Conservation (phyloP, 2,888 invertebrate species). For the Pogonocherus hispidulus region DNA sequence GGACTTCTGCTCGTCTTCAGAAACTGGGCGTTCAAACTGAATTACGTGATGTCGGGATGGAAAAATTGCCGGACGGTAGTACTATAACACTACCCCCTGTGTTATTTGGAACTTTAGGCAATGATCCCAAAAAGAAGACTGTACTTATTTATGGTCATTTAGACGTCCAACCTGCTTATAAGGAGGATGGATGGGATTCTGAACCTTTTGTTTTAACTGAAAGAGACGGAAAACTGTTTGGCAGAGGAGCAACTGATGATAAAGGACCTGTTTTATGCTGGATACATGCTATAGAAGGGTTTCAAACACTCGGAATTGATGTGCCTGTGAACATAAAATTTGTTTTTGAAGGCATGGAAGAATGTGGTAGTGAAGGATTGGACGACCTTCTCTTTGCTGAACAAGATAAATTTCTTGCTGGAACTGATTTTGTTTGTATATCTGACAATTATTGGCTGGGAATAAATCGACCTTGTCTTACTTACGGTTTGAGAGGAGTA, state of each 20-base stretch:
- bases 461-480: constrained; percentile 93
- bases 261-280: constrained; percentile 94
- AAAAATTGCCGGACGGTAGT: constrained; percentile 76
- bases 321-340: constrained; percentile 86
- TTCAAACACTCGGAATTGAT: constrained; percentile 74
- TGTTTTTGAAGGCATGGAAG: constrained; percentile 98
- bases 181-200: constrained; percentile 94
- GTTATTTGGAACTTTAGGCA: constrained; percentile 83
- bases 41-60: background rate
- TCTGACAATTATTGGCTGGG: constrained; percentile 99
- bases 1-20: constrained; percentile 73
- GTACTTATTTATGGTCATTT: constrained; percentile 95
- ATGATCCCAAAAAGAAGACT: constrained; percentile 89
- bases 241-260: constrained; percentile 91
- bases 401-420: constrained; percentile 83
- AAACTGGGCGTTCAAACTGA: constrained; percentile 79
- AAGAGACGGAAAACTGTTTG: constrained; percentile 88
- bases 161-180: constrained; percentile 96
- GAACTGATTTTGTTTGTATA: constrained; percentile 95
- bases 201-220: constrained; percentile 94
- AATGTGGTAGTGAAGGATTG: constrained; percentile 93
- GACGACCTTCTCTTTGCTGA: constrained; percentile 82
- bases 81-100: constrained; percentile 87
- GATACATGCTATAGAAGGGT: constrained; percentile 94
- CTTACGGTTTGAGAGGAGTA: constrained; percentile 95